These are phyloP conservation scores for Drosophila malerkotliana DNA, from an alignment of 1,140 invertebrate genomes.

Conservation along the genomic window DNA sequence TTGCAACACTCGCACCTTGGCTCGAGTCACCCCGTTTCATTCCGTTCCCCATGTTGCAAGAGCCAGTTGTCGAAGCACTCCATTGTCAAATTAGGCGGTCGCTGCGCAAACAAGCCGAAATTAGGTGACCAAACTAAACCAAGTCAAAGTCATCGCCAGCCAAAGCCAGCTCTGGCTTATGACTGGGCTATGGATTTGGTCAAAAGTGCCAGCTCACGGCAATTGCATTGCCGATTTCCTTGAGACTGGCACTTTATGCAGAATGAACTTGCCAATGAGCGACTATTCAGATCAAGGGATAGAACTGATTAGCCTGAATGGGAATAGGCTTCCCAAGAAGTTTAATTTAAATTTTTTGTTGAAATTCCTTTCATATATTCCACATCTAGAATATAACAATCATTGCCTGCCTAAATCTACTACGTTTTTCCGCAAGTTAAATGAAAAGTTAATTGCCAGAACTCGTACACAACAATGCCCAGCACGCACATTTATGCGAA, in stretches of 20 bases:
- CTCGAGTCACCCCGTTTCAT: background rate
- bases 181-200: conserved; percentile 40
- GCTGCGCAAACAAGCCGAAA: conserved; percentile 68
- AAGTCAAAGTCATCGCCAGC: conserved; percentile 62
- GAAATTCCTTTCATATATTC: no score
- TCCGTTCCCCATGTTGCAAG: conserved; percentile 61
- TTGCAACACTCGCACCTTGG: conserved; percentile 71
- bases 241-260: conserved; percentile 3
- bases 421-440: conserved; percentile 28
- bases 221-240: conserved; percentile 33
- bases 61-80: conserved; percentile 38
- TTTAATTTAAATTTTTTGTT: background rate
- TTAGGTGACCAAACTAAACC: conserved; percentile 75
- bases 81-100: conserved; percentile 72
- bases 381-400: background rate
- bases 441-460: conserved; percentile 57
- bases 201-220: conserved; percentile 35
- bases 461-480: conserved; percentile 42
- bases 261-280: conserved; percentile 17
- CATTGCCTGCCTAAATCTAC: conserved; percentile 11
- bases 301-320: background rate
- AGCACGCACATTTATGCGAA: conserved; percentile 64
- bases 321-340: background rate
- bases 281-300: background rate
- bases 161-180: conserved; percentile 13